Evolutionary conservation across 2,888 invertebrate species (phyloP), one percentile per base, ranked within the genome.

Genomic region (Halictus ligatus): DNA sequence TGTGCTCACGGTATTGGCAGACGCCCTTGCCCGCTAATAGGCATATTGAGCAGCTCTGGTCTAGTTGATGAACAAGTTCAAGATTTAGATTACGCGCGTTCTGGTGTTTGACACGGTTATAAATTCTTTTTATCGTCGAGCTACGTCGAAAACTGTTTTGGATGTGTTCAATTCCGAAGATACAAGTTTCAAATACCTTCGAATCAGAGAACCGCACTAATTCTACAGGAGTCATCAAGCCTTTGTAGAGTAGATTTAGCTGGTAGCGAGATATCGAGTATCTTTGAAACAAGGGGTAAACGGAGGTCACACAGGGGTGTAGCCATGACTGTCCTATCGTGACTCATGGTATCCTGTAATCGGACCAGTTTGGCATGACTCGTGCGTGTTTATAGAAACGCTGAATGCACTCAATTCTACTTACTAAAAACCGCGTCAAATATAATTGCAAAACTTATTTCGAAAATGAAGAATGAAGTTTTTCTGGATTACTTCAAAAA

Each of bases 311-410:
- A 35, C 35, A 35, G 35, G 35, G 35, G 35, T 35, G 35, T 35
- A 35, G 35, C 35, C 35, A 35, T 35, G 35, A 35, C 35, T 35
- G 35, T 35, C 35, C 35, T 88, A 89, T 80, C 75, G 79, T 79
- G 74, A 77, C 72, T 83, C 82, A 84, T 84, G 75, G 76, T 83
- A 83, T 84, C 83, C 60, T 83, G 83, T 83, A 85, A 89, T 89
- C 88, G 89, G 86, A 85, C 78, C 80, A 88, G 84, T 86, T 89
- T 89, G 89, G 88, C 75, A 78, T 80, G 81, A 73, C 67, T 89
- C 89, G 89, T 89, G 84, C 73, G 72, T 71, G 76, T 81, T 89
- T 88, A 88, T 82, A 83, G n/a, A n/a, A 75, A 50, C 35, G 5
- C 35, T 35, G 35, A 35, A 35, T 35, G 35, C 35, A 5, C 35